A percentile compares a stretch with the other conserved stretches of the same genome.
phyloP scores from a whole-genome alignment of 1,140 invertebrate genomes.

The Bombyx mandarina region DNA sequence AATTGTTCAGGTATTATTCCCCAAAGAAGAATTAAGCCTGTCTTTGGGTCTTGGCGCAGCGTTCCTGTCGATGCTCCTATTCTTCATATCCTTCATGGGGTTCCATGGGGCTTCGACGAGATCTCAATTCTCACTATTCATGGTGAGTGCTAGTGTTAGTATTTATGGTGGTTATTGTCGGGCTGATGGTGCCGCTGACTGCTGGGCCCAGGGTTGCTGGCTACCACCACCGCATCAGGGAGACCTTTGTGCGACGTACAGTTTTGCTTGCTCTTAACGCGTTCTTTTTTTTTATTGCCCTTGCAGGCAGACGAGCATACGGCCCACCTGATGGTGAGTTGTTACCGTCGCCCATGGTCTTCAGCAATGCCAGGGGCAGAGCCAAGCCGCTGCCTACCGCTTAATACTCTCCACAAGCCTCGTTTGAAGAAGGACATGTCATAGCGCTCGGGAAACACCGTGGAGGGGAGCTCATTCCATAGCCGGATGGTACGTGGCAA shows the following conservation, averaged over 20 bases:
- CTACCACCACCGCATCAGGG: not conserved
- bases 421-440: too few relatives aligned
- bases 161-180: not conserved
- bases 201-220: not conserved
- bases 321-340: too few relatives aligned
- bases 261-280: too few relatives aligned
- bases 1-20: constrained; percentile 25
- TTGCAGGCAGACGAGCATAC: too few relatives aligned
- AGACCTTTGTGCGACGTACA: not conserved
- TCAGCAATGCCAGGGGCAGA: too few relatives aligned
- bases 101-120: constrained; percentile 37
- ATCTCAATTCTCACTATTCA: constrained; percentile 48
- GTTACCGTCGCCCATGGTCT: too few relatives aligned
- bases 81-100: constrained; percentile 47
- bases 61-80: constrained; percentile 26
- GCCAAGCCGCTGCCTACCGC: too few relatives aligned
- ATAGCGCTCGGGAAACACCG: too few relatives aligned
- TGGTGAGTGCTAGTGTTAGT: constrained; percentile 27
- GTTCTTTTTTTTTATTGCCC: too few relatives aligned
- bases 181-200: not conserved
- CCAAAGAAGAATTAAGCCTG: constrained; percentile 23
- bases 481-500: too few relatives aligned
- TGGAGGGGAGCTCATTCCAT: too few relatives aligned
- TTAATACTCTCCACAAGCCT: too few relatives aligned
- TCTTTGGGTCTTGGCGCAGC: constrained; percentile 27